A percentile compares a stretch with the other conserved stretches of the same genome.
These are phyloP conservation scores for Cololabis saira DNA, from an alignment of 2,113 vertebrate species.

Conservation along the genomic window DNA sequence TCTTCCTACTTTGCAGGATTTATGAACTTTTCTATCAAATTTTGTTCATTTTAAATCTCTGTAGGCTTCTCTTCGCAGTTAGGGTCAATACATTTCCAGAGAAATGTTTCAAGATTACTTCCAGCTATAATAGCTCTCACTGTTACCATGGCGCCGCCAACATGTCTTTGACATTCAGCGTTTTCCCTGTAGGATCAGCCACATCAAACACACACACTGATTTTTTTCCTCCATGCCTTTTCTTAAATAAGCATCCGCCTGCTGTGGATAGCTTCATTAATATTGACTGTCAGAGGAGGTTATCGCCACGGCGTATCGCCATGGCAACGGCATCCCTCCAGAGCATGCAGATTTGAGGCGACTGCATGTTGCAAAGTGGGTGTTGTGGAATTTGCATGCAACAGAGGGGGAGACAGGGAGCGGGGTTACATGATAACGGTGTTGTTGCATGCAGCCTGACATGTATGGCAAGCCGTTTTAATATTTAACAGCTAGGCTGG, in stretches of 20 bases:
- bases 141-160: no score
- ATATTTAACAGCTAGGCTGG: no score
- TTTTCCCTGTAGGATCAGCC: not conserved
- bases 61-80: no score
- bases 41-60: not conserved
- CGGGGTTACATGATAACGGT: not conserved
- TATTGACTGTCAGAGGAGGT: constrained; percentile 34
- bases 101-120: no score
- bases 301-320: constrained; percentile 39
- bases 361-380: constrained; percentile 7
- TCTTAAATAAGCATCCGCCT: not conserved
- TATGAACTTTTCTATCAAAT: not conserved
- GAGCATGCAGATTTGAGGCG: constrained; percentile 17
- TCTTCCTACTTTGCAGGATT: not conserved
- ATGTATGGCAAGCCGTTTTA: no score
- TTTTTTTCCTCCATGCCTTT: not conserved
- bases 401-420: not conserved
- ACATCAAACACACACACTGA: not conserved
- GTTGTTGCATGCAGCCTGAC: not conserved
- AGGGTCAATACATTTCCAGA: no score
- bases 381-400: constrained; percentile 6
- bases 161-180: not conserved
- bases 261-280: constrained; percentile 32
- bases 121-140: no score
- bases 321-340: constrained; percentile 54